Evolutionary conservation across 2,888 invertebrate species (phyloP).

Genomic region (Diarsia dahlii): DNA sequence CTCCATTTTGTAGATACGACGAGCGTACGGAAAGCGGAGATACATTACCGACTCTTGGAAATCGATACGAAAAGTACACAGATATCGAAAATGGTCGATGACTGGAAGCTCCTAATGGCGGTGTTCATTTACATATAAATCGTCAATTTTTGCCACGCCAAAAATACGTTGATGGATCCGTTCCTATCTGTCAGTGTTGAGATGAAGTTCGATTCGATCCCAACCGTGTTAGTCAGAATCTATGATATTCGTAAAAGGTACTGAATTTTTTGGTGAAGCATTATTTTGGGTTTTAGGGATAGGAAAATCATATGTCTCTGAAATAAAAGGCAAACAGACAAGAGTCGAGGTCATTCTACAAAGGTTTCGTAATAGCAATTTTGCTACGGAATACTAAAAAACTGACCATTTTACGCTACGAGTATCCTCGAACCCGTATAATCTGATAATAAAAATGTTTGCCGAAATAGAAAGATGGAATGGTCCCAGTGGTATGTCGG

Average conservation of each 20-base stretch:
- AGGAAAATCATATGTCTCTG: constrained; percentile 8
- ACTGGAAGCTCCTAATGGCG: constrained; percentile 50
- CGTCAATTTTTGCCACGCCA: constrained; percentile 54
- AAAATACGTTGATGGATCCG: constrained; percentile 62
- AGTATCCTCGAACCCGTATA: constrained; percentile 65
- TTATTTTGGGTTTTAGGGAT: constrained; percentile 1
- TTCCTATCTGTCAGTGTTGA: constrained; percentile 39
- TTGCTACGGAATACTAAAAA: constrained; percentile 47
- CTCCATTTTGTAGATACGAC: constrained; percentile 26
- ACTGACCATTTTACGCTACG: constrained; percentile 53
- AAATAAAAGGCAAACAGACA: constrained; percentile 24
- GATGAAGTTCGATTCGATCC: constrained; percentile 9
- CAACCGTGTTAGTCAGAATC: not conserved
- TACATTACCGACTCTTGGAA: constrained; percentile 52
- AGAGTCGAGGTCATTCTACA: constrained; percentile 17
- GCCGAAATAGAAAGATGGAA: constrained; percentile 58
- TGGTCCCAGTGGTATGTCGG: constrained; percentile 49
- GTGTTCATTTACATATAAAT: constrained; percentile 71
- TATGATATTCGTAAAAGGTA: not conserved
- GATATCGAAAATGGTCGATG: constrained; percentile 50
- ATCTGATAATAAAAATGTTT: constrained; percentile 69
- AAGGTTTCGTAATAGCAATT: constrained; percentile 32
- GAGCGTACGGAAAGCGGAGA: constrained; percentile 28
- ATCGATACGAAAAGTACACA: constrained; percentile 53
- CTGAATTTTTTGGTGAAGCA: not conserved